Percentiles rank a stretch among this genome's conserved stretches.
Conservation (phyloP, 2,797 vertebrate genomes). For the Microctenopoma lineatum region DNA sequence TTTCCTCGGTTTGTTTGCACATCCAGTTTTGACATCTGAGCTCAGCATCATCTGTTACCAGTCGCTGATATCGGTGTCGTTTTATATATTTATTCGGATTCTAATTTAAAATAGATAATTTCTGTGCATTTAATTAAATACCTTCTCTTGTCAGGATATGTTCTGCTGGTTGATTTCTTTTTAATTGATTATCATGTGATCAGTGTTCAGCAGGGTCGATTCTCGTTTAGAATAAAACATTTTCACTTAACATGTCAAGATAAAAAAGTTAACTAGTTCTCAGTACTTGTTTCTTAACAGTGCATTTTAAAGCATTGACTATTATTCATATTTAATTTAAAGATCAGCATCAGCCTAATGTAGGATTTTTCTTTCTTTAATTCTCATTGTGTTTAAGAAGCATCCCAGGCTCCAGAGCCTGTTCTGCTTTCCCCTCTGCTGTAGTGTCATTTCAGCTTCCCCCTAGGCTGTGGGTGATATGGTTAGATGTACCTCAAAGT, state of each 20-base stretch:
- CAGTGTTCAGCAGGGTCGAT: constrained; percentile 24
- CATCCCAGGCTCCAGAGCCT: neutral
- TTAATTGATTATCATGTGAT: neutral
- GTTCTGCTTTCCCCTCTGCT: neutral
- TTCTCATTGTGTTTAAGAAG: neutral
- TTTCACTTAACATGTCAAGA: too few species aligned
- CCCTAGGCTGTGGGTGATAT: constrained; percentile 13
- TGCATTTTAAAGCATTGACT: too few species aligned
- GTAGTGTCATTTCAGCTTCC: constrained; percentile 12
- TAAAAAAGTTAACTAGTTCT: neutral
- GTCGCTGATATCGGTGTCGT: neutral
- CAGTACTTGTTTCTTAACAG: too few species aligned
- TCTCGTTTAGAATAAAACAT: neutral
- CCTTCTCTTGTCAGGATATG: rapidly evolving
- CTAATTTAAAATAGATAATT: rapidly evolving
- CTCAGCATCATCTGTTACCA: constrained; percentile 38
- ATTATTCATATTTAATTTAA: neutral
- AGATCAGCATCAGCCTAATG: neutral
- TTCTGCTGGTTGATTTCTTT: neutral
- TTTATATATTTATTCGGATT: neutral
- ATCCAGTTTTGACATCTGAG: constrained; percentile 69
- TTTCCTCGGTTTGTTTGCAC: constrained; percentile 26
- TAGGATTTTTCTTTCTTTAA: neutral
- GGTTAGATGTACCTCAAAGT: constrained; percentile 40
- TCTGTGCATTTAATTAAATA: neutral